Base-by-base conservation (phyloP, 2,888 invertebrate genomes). In the Andrena chrysosceles region DNA sequence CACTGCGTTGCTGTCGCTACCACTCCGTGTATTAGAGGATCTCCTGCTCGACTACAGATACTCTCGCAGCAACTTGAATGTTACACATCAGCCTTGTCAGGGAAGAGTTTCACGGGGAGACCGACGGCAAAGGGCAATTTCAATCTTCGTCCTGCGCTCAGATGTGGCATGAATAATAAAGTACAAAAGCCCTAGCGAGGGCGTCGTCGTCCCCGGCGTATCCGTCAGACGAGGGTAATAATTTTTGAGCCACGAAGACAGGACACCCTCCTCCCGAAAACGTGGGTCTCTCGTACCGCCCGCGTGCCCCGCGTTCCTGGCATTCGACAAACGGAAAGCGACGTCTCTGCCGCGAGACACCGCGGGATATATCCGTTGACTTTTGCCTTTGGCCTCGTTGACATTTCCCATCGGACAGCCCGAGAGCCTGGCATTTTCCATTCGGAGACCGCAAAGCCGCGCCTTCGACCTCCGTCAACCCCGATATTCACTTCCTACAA, bases 371-470 rank as follows among this genome's bases (percentile, higher is more conserved):
- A 84, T 74, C 79, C 75, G 82, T 67, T 85, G 83, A 85, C 85
- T 87, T 87, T 83, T 83, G 75, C 82, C 85, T 81, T 85, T 72
- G 84, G 77, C 74, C 69, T 75, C 88, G 85, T 82, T 90, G 89
- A 90, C 90, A 91, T 91, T 90, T 89, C 88, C 87, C 85, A 85
- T 85, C 80, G 87, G 89, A 83, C 85, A 71, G 63, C 56, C 63
- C 42, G 42, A 63, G 71, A 68, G 70, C 68, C 49, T 84, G 87
- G 74, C 86, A 89, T 88, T 88, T 84, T 71, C 73, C 77, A 73
- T 77, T 56, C 70, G 49, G 31, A 78, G 72, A 80, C 77, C 81
- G 73, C 77, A 80, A 77, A 81, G 81, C 69, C 48, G 77, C 74
- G 48, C 62, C 66, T 60, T 62, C 66, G 67, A 66, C 26, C 63